These are phyloP conservation scores for Plagodis dolabraria DNA, from an alignment of 2,888 invertebrate genomes.

Conservation along the genomic window DNA sequence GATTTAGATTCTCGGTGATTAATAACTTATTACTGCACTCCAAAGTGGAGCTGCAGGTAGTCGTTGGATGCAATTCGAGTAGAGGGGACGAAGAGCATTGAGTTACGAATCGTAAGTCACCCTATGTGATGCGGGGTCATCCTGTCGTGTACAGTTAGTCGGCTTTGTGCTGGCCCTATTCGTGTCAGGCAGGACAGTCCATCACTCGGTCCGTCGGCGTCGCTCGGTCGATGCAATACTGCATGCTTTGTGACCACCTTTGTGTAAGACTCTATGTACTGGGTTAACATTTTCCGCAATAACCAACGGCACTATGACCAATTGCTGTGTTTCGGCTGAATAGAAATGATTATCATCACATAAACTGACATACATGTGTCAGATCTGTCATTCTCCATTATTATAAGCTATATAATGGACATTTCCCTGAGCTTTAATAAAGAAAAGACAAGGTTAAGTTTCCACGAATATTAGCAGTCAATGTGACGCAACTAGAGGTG, in stretches of 20 bases:
- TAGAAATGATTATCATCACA: constrained; percentile 23
- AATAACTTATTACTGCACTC: constrained; percentile 60
- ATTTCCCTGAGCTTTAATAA: background rate
- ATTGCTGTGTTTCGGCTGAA: constrained; percentile 21
- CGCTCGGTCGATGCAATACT: constrained; percentile 52
- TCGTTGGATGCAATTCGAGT: constrained; percentile 49
- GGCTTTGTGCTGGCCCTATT: constrained; percentile 70
- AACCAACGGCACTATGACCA: constrained; percentile 33
- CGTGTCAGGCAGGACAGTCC: constrained; percentile 64
- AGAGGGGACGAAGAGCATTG: constrained; percentile 41
- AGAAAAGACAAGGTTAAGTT: constrained; percentile 4
- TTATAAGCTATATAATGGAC: background rate
- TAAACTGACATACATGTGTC: constrained; percentile 8
- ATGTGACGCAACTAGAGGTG: constrained; percentile 17
- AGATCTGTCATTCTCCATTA: background rate
- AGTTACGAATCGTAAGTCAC: constrained; percentile 56
- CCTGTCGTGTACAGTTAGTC: constrained; percentile 73
- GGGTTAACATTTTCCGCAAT: constrained; percentile 37
- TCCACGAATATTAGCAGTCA: constrained; percentile 13
- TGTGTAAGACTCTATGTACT: constrained; percentile 38
- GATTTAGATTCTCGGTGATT: constrained; percentile 70
- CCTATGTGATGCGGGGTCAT: constrained; percentile 65
- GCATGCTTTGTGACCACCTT: constrained; percentile 58
- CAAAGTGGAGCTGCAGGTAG: constrained; percentile 31
- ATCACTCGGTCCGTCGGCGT: constrained; percentile 55